Evolutionary conservation across 2,113 vertebrate species (phyloP).

Genomic region (Chloropsis cyanopogon): DNA sequence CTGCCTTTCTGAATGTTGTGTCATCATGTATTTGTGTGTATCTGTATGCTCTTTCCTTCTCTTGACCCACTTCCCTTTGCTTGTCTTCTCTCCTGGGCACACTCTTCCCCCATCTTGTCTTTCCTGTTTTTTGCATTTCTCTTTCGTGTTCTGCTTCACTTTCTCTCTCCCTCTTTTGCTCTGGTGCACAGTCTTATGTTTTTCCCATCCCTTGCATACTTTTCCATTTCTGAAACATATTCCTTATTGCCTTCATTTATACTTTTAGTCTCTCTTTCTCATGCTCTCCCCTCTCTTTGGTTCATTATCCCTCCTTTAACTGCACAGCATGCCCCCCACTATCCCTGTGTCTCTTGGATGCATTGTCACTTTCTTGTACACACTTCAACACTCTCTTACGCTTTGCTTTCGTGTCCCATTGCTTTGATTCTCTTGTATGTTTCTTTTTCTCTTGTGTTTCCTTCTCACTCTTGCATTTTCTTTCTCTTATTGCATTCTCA

Average conservation of each 20-base stretch:
- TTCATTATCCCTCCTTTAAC: background rate
- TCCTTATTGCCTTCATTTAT: background rate
- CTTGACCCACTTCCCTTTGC: rapidly evolving
- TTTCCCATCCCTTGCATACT: background rate
- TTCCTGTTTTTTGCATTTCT: background rate
- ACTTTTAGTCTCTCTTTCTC: background rate
- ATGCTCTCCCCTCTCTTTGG: background rate
- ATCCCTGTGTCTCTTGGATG: background rate
- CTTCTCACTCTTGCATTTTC: background rate
- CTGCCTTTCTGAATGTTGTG: background rate
- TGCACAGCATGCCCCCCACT: background rate
- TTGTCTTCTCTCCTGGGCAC: background rate
- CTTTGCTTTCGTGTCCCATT: background rate
- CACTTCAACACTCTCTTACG: background rate
- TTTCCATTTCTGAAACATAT: background rate
- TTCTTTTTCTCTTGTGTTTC: background rate
- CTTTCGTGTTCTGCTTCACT: background rate
- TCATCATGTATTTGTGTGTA: background rate
- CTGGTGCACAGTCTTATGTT: background rate
- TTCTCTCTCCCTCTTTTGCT: background rate
- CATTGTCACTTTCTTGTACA: background rate
- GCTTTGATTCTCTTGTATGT: background rate
- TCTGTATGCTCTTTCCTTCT: background rate
- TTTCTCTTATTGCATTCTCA: background rate
- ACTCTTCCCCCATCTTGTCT: rapidly evolving